phyloP scores from a whole-genome alignment of 2,888 invertebrate species.

The Caenorhabditis sp. region DNA sequence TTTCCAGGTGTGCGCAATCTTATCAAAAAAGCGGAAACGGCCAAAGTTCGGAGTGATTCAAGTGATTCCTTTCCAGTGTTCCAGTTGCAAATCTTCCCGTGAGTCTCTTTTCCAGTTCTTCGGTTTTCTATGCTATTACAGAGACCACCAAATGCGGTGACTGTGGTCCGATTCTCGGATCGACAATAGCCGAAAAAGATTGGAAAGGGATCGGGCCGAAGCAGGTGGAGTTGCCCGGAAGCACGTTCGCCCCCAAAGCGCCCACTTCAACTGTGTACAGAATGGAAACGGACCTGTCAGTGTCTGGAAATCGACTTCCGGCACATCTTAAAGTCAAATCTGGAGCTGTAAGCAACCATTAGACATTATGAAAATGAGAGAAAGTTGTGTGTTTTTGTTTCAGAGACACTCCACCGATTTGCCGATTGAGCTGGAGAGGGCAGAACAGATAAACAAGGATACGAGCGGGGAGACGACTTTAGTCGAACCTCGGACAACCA shows the following conservation, averaged over 20 bases:
- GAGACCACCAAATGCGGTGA: constrained; percentile 58
- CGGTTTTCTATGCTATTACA: no score
- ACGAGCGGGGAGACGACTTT: constrained; percentile 3
- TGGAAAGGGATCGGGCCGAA: constrained; percentile 45
- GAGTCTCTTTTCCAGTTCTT: no score
- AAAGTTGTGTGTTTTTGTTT: background rate
- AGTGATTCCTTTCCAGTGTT: constrained; percentile 73
- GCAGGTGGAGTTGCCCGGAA: background rate
- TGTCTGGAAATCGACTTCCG: constrained; percentile 22
- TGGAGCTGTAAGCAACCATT: constrained; percentile 38
- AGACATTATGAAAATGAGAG: background rate
- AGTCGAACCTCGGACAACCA: constrained; percentile 12
- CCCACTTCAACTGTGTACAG: constrained; percentile 49
- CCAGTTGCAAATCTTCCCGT: constrained; percentile 65
- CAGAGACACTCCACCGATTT: constrained; percentile 45
- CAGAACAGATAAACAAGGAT: constrained; percentile 44
- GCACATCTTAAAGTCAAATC: constrained; percentile 38
- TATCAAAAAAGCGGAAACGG: constrained; percentile 59
- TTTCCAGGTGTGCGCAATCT: constrained; percentile 65
- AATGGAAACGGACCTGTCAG: constrained; percentile 60
- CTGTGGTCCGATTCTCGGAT: constrained; percentile 67
- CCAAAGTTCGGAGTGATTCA: constrained; percentile 72
- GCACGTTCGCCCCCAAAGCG: background rate
- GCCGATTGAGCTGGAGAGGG: constrained; percentile 48
- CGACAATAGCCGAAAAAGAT: constrained; percentile 54